Percentiles rank a stretch among this genome's conserved stretches.
Evolutionary conservation across 2,888 invertebrate species (phyloP).

Genomic region (Ptilodon capucinus): DNA sequence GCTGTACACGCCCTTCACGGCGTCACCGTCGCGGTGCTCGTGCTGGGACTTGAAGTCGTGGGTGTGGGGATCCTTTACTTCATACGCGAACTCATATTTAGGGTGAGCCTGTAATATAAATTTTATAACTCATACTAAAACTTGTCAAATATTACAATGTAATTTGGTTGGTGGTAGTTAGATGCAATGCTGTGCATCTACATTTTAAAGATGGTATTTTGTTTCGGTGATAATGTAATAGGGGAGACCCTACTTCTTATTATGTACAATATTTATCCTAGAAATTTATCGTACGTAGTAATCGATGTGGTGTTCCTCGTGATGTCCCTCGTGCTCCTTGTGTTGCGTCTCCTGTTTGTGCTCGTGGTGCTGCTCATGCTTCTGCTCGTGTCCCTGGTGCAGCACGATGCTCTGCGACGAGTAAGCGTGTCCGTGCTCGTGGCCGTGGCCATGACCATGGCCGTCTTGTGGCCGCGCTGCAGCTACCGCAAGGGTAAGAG

Average conservation of each 20-base stretch:
- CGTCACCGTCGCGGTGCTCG: slow-evolving; percentile 78
- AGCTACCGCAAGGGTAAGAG: slow-evolving; percentile 18
- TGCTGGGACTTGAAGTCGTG: slow-evolving; percentile 79
- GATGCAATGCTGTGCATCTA: neutral
- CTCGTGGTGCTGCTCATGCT: slow-evolving; percentile 16
- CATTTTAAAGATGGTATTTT: too few relatives aligned
- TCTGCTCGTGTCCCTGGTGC: slow-evolving; percentile 35
- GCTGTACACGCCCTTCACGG: slow-evolving; percentile 67
- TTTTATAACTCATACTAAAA: neutral
- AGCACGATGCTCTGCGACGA: slow-evolving; percentile 48
- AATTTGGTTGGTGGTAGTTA: neutral
- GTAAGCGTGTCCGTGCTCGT: slow-evolving; percentile 41
- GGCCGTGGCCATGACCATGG: too few relatives aligned
- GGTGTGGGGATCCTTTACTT: slow-evolving; percentile 74
- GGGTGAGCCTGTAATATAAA: slow-evolving; percentile 11
- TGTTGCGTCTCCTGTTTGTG: slow-evolving; percentile 9
- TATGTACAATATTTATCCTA: neutral
- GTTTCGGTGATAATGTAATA: neutral
- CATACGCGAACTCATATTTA: slow-evolving; percentile 75
- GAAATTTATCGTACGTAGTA: slow-evolving; percentile 22
- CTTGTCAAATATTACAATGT: neutral
- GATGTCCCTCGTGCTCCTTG: slow-evolving; percentile 10
- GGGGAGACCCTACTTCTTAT: too few relatives aligned
- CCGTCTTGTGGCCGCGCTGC: slow-evolving; percentile 23
- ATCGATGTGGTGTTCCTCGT: slow-evolving; percentile 25